These are phyloP conservation scores for Peromyscus californicus DNA, from an alignment of 2,113 vertebrate genomes.

Conservation along the genomic window DNA sequence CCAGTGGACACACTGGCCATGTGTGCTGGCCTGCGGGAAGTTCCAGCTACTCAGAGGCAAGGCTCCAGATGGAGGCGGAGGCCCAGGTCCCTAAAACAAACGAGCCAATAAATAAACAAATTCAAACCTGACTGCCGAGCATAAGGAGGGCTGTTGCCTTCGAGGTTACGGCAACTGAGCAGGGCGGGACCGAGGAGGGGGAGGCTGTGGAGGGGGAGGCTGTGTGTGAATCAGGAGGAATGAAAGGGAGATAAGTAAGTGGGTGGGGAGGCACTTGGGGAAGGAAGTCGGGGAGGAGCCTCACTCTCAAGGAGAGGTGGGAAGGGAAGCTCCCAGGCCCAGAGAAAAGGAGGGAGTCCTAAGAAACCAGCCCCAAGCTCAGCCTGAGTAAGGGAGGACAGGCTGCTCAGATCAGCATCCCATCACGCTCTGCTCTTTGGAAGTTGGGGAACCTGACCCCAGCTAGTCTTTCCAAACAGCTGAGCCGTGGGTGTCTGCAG, in stretches of 20 bases:
- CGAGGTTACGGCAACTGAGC: not conserved
- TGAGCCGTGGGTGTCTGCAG: not conserved
- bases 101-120: not conserved
- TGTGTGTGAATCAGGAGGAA: not conserved
- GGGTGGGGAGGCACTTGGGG: not conserved
- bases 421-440: not conserved
- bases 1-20: not conserved
- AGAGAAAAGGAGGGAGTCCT: not conserved
- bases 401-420: not conserved
- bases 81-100: not conserved
- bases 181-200: not conserved
- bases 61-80: not conserved
- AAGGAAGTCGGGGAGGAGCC: not conserved
- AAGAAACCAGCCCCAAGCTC: too few species aligned
- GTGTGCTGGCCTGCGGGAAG: too few species aligned
- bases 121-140: too few species aligned
- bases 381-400: not conserved
- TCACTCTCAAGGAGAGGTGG: not conserved
- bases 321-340: not conserved
- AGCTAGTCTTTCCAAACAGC: not conserved
- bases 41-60: not conserved
- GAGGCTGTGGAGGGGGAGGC: not conserved
- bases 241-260: not conserved
- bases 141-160: not conserved
- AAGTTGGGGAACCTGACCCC: not conserved